Evolutionary conservation across 2,888 invertebrate genomes (phyloP), one percentile per base, ranked within the genome.

Genomic region (Erynnis tages): DNA sequence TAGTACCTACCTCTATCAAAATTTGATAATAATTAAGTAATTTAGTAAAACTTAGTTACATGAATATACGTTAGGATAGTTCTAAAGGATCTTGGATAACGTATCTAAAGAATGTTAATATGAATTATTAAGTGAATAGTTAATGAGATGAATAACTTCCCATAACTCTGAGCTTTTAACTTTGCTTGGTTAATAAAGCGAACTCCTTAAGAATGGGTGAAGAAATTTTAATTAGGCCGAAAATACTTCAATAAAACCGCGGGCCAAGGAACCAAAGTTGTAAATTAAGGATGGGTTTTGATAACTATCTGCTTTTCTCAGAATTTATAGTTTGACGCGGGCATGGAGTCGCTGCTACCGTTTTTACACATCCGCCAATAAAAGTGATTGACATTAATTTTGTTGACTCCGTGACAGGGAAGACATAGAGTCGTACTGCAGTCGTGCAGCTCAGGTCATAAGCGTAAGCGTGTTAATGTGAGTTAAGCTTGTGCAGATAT

Each of bases 381-480:
- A 85, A 86, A 78, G 66, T 82, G 80, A 85, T 79, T 83, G 82
- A 82, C 83, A 77, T 79, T 80, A 73, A 81, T 79, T 78, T 70
- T 52, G 60, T 72, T 60, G 62, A 55, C 50, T 21, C 54, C 58
- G 67, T 54, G 60, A 35, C 13, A 61, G 69, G 70, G 66, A 52
- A 45, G 38, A 52, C 30, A 38, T 45, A 38, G 50, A 43, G 44
- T 37, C 30, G 44, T 45, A 13, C 10, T 37, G 10, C 14, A 13
- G 14, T 29, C 5, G 29, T n/a, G 21, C 14, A 37, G 29, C 8
- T 8, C n/a, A 29, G 3, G 14, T 37, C 16, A 16, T 30, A 23
- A 37, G 13, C 37, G 21, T 7, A 6, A 3, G 30, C 52, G 44
- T 8, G 4, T 35, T 8, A 19, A 6, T 29, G 5, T 14, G 13